Conservation (phyloP, 2,797 vertebrate genomes). For the Rhodeus uyekii region DNA sequence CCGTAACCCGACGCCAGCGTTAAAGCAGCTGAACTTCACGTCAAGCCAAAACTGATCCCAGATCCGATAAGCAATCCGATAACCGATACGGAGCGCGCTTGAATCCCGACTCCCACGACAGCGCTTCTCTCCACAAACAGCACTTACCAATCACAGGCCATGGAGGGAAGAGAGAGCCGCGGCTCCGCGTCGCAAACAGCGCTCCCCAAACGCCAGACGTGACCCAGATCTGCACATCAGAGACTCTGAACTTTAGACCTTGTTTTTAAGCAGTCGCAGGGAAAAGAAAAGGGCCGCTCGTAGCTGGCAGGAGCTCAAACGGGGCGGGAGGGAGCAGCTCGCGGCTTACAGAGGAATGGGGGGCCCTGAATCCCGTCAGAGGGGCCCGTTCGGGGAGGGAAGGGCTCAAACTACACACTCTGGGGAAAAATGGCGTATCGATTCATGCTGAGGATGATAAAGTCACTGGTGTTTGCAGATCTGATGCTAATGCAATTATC, state of each 20-base stretch:
- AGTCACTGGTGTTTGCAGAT: neutral
- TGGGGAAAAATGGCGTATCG: neutral
- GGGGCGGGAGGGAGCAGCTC: neutral
- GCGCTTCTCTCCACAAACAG: neutral
- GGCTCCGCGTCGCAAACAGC: neutral
- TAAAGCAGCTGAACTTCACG: neutral
- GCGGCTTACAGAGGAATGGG: neutral
- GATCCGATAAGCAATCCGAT: neutral
- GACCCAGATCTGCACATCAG: constrained; percentile 65
- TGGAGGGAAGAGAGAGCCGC: neutral
- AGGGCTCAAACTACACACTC: neutral
- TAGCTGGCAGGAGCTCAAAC: constrained; percentile 54
- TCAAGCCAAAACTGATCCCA: neutral
- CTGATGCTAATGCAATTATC: neutral
- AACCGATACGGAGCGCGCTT: neutral
- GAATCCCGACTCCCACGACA: neutral
- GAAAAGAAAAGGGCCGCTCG: neutral
- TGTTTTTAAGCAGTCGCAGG: constrained; percentile 61
- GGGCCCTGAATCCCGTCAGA: neutral
- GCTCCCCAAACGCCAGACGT: constrained; percentile 18
- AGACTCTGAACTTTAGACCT: constrained; percentile 14
- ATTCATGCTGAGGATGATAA: no score
- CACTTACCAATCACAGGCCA: neutral
- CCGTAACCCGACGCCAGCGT: neutral
- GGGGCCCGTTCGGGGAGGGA: constrained; percentile 2